Conservation (phyloP, 2,113 vertebrate species). For the Chaetops frenatus region DNA sequence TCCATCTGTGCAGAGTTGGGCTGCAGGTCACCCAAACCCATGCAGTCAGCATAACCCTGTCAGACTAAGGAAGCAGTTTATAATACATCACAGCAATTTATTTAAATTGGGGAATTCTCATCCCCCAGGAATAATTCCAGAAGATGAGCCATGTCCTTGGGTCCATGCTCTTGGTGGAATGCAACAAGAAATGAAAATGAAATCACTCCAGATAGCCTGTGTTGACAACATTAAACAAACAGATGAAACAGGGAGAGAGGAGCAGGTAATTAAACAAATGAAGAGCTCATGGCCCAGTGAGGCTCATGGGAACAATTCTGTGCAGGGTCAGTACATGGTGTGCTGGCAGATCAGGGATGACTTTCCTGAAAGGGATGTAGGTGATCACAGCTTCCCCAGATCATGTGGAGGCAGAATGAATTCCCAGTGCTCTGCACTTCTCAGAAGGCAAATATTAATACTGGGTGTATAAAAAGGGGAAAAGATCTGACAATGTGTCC, state of each 20-base stretch:
- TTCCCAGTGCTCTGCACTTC: not conserved
- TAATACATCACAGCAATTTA: not conserved
- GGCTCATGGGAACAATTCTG: not conserved
- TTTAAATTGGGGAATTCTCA: not conserved
- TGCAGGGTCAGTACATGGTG: not conserved
- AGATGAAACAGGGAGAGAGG: not conserved
- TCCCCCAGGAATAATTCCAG: not conserved
- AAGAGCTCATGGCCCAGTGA: not conserved
- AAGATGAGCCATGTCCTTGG: not conserved
- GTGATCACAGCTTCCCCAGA: not conserved
- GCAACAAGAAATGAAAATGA: not conserved
- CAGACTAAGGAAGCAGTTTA: not conserved
- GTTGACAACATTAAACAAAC: not conserved
- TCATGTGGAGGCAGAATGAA: not conserved
- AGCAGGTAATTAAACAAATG: not conserved
- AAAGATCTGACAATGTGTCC: not conserved
- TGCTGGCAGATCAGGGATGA: not conserved
- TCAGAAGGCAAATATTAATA: not conserved
- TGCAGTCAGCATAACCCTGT: not conserved
- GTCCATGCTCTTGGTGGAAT: not conserved
- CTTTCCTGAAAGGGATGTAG: not conserved
- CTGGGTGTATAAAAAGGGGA: not conserved
- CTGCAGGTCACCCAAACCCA: not conserved
- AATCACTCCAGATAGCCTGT: not conserved
- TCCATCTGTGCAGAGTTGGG: not conserved